phyloP scores from a whole-genome alignment of 2,888 invertebrate species.

The Pachliopta kotzebuea region DNA sequence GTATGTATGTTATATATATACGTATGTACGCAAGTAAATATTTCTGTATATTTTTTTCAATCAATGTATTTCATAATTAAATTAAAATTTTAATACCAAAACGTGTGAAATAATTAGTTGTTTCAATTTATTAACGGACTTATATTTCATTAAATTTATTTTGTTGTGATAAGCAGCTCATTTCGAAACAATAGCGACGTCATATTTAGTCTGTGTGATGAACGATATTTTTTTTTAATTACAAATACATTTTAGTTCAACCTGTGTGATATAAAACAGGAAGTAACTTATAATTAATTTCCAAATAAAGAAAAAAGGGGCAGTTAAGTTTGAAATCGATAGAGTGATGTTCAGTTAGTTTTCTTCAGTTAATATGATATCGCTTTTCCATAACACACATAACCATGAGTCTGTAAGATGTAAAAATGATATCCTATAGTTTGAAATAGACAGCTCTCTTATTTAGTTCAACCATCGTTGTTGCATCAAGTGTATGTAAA shows the following conservation, averaged over 20 bases:
- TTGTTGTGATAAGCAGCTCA: conserved; percentile 6
- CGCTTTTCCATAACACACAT: neutral
- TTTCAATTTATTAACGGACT: no score
- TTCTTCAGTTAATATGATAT: neutral
- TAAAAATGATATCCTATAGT: neutral
- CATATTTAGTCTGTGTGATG: conserved; percentile 3
- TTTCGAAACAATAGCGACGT: neutral
- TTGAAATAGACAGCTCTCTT: conserved; percentile 16
- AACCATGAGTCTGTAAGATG: neutral
- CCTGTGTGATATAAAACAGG: neutral
- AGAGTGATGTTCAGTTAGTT: neutral
- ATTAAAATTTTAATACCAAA: no score
- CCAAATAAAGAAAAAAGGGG: no score
- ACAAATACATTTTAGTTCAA: conserved; percentile 2
- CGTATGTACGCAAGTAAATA: no score
- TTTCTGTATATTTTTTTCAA: no score
- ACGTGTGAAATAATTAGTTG: no score
- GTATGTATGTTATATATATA: no score
- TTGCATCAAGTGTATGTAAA: neutral
- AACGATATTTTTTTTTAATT: conserved; percentile 16
- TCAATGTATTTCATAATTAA: no score
- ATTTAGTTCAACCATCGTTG: neutral
- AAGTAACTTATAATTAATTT: neutral
- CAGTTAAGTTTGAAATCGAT: no score
- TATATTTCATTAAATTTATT: neutral